Base-by-base conservation (phyloP, 2,113 vertebrate species). In the Heterochromis multidens region DNA sequence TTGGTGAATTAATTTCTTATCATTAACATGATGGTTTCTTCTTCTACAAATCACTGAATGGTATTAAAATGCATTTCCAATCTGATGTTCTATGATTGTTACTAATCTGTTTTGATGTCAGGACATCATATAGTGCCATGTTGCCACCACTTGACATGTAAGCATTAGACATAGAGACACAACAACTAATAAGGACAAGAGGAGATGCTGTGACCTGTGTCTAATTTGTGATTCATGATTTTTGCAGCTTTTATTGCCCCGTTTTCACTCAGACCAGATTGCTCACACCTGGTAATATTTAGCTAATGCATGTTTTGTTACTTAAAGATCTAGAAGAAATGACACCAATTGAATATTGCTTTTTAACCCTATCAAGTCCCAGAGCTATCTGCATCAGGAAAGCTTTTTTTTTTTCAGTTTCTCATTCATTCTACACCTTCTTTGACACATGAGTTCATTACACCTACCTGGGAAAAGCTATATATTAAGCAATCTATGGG, bases 31-130 rank as follows among this genome's bases (percentile, higher is more conserved):
- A 23, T 63, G 37, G 11, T 63, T 63, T 63, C 33, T 63, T 63
- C 21, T 37, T 63, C n/a, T 23, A 37, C n/a, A 4, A 14, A 13
- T n/a, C 19, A 63, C 61, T 63, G 61, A 31, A 37, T n/a, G 31
- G 0, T 37, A 37, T 37, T 31, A 11, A 63, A 63, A 63, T 37
- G n/a, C n/a, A n/a, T n/a, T n/a, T n/a, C n/a, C n/a, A n/a, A n/a
- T n/a, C n/a, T n/a, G n/a, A n/a, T n/a, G n/a, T n/a, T n/a, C n/a
- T n/a, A n/a, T n/a, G n/a, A n/a, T n/a, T n/a, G n/a, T n/a, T n/a
- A n/a, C n/a, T n/a, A n/a, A n/a, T n/a, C n/a, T n/a, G n/a, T n/a
- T n/a, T n/a, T n/a, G n/a, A n/a, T n/a, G n/a, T n/a, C n/a, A n/a
- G n/a, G n/a, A n/a, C n/a, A n/a, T n/a, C n/a, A n/a, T n/a, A n/a